A percentile compares a stretch with the other conserved stretches of the same genome.
phyloP scores from a whole-genome alignment of 2,888 invertebrate genomes.

The Drosophila quinaria region DNA sequence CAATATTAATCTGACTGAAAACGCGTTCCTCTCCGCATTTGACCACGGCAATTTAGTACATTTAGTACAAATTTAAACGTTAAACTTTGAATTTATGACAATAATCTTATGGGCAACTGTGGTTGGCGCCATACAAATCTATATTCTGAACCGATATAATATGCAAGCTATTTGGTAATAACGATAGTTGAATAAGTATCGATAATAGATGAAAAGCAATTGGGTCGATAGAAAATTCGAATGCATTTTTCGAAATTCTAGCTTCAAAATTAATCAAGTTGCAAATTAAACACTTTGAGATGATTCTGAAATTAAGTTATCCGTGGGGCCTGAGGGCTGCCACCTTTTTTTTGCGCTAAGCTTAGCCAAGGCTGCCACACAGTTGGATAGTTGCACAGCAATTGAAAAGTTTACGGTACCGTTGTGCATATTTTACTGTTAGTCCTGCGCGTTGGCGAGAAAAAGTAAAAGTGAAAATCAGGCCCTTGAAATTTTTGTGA shows the following conservation, averaged over 20 bases:
- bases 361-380: no score
- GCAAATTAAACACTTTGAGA: no score
- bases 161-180: background rate
- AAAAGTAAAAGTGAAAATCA: constrained; percentile 79
- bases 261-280: no score
- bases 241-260: no score
- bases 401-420: constrained; percentile 35
- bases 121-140: background rate
- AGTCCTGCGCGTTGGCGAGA: constrained; percentile 66
- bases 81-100: constrained; percentile 10
- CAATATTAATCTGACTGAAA: no score
- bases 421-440: constrained; percentile 43
- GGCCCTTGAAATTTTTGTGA: constrained; percentile 66
- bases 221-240: no score
- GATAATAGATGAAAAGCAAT: background rate
- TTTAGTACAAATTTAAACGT: constrained; percentile 8
- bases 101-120: constrained; percentile 42
- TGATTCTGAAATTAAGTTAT: no score
- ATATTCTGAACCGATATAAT: background rate
- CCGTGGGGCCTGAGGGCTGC: no score
- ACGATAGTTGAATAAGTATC: constrained; percentile 20
- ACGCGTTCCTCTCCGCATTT: no score
- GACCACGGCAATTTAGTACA: no score
- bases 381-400: no score
- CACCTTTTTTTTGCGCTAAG: no score